Percentiles rank a stretch among this genome's conserved stretches.
phyloP scores from a whole-genome alignment of 2,113 vertebrate genomes.

The Ochotona princeps region DNA sequence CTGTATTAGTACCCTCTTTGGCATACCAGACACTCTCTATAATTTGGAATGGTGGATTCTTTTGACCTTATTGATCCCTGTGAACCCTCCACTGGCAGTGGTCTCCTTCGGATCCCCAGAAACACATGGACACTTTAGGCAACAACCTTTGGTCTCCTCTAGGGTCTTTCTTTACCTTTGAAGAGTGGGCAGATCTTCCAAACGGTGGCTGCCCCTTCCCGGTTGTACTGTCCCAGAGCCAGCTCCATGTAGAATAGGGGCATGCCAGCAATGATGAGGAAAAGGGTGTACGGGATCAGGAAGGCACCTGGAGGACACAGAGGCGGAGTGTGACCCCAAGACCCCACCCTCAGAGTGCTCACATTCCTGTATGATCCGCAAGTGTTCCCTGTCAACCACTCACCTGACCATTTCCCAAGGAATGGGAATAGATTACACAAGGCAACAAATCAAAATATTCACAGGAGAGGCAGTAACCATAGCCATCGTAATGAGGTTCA shows the following conservation, averaged over 20 bases:
- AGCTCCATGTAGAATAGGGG: slow-evolving; percentile 99
- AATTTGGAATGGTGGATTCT: not conserved
- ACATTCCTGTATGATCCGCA: accelerated
- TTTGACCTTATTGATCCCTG: not conserved
- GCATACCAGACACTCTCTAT: not conserved
- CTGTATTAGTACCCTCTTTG: not conserved
- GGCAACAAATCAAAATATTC: not conserved
- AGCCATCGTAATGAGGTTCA: not conserved
- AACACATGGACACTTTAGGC: not conserved
- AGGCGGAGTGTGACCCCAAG: not conserved
- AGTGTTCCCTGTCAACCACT: no score
- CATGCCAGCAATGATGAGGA: slow-evolving; percentile 98
- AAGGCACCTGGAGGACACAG: slow-evolving; percentile 87
- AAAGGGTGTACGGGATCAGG: slow-evolving; percentile 97
- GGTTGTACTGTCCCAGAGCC: slow-evolving; percentile 97
- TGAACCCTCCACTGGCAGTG: not conserved
- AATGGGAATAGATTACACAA: accelerated
- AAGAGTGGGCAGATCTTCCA: slow-evolving; percentile 99
- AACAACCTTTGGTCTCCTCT: not conserved
- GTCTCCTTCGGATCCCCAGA: no score
- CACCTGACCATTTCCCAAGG: not conserved
- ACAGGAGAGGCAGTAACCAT: accelerated
- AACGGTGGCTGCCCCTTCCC: slow-evolving; percentile 97
- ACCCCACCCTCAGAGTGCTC: accelerated
- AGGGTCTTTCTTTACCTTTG: slow-evolving; percentile 90